Evolutionary conservation across 2,797 vertebrate species (phyloP), one percentile per base, ranked within the genome.

Genomic region (Craterocephalus amniculus): DNA sequence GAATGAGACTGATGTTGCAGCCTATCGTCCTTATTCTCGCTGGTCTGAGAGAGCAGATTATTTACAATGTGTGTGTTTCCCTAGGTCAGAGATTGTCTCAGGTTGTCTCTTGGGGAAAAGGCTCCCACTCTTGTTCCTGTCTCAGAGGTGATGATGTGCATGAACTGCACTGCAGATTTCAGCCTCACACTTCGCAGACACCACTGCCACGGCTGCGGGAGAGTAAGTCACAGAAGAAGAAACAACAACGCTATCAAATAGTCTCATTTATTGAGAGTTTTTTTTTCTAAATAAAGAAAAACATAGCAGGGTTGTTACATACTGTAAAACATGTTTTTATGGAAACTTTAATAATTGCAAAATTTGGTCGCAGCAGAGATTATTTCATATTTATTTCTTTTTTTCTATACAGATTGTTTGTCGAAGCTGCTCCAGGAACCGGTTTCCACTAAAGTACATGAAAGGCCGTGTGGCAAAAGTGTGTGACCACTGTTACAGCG

Each of bases 151-250:
- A 94, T 96, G 94, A 97, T 98, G 95, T 99, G 98, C 86, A 99
- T 99, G 97, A 98, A 96, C 91, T 99, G 98, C 34, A 95, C 96
- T 51, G 95, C 96, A 35, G 96, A 98, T 83, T 99, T 99, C 79
- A 96, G 96, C 68, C 95, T 99, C 65, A 97, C 96, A 2, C 91
- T 97, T 68, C 93, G 97, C 31, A 90, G 96, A 31, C 97, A 98
- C 74, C 97, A 99, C 88, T 99, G 97, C 83, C 95, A 97, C 0
- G 95, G 97, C 67, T 99, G 98, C 0, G 97, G 98, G 63, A 97
- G 98, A 95, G 98, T 99, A 64, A 85, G 84, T 79, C 35, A 20
- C 32, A 32, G 36, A 27, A 13, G 56, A 24, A 71, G 48, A 45
- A 58, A 58, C 35, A 18, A 13, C 61, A 36, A 35, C 2, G 31